A percentile compares a stretch with the other conserved stretches of the same genome.
phyloP scores from a whole-genome alignment of 2,113 vertebrate genomes.

The Bombycilla garrulus region DNA sequence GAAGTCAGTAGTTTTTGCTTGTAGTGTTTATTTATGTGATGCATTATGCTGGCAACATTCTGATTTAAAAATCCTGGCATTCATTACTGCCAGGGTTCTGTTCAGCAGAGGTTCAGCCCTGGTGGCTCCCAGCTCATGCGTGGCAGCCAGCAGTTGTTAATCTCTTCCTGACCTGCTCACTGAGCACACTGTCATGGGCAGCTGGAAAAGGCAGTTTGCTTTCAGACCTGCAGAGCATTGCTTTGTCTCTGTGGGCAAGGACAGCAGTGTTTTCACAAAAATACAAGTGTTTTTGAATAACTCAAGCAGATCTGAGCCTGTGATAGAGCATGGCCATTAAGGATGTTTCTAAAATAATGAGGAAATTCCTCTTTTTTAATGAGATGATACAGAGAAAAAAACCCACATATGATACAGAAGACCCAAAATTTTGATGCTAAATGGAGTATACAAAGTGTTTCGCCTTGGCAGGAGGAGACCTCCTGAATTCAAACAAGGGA shows the following conservation, averaged over 20 bases:
- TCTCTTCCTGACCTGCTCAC: not conserved
- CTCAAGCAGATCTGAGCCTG: not conserved
- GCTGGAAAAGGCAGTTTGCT: not conserved
- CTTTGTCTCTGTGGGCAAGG: not conserved
- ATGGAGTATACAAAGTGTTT: not conserved
- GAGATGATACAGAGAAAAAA: not conserved
- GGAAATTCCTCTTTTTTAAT: not conserved
- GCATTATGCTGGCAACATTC: not conserved
- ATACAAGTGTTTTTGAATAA: not conserved
- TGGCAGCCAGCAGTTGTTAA: not conserved
- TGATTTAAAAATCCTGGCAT: not conserved
- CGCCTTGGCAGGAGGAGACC: rapidly evolving
- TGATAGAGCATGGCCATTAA: not conserved
- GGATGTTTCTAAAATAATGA: not conserved
- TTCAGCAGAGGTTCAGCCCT: not conserved
- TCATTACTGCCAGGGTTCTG: not conserved
- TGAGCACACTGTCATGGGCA: not conserved
- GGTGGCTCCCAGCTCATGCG: rapidly evolving
- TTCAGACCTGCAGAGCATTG: not conserved
- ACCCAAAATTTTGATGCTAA: not conserved
- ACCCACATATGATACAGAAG: rapidly evolving
- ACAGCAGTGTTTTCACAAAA: not conserved
- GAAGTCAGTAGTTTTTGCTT: not conserved
- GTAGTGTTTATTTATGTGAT: not conserved
- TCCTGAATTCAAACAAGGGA: not conserved